These are phyloP conservation scores for Urosaurus nigricauda DNA, from an alignment of 2,797 vertebrate genomes.

Conservation along the genomic window DNA sequence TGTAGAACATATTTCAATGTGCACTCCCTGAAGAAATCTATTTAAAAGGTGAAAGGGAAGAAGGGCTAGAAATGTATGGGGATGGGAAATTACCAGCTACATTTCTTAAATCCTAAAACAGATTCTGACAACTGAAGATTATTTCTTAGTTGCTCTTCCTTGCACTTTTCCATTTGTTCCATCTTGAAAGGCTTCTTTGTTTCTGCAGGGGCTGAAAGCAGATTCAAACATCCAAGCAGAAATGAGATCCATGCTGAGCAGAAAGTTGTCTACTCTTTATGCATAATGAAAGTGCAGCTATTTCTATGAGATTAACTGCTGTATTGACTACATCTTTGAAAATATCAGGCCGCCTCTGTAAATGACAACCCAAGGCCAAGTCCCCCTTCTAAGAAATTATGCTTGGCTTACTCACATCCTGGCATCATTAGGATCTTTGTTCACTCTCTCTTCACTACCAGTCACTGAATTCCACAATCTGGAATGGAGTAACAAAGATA, in stretches of 20 bases:
- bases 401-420: neutral
- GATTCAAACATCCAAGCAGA: neutral
- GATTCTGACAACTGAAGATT: neutral
- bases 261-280: neutral
- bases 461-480: no score
- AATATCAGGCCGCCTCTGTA: neutral
- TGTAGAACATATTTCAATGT: neutral
- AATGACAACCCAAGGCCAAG: neutral
- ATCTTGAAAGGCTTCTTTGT: neutral
- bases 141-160: slow-evolving; percentile 41
- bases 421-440: neutral
- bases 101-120: slow-evolving; percentile 20
- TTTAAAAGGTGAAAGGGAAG: slow-evolving; percentile 24
- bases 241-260: neutral
- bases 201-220: neutral
- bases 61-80: neutral
- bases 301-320: no score
- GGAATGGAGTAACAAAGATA: no score
- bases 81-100: neutral
- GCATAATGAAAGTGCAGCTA: neutral
- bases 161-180: slow-evolving; percentile 4
- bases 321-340: no score
- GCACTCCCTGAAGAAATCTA: slow-evolving; percentile 9
- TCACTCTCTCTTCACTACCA: no score
- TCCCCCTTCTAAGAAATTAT: neutral